Evolutionary conservation across 1,140 invertebrate genomes (phyloP), one percentile per base, ranked within the genome.

Genomic region (Hirudo medicinalis): DNA sequence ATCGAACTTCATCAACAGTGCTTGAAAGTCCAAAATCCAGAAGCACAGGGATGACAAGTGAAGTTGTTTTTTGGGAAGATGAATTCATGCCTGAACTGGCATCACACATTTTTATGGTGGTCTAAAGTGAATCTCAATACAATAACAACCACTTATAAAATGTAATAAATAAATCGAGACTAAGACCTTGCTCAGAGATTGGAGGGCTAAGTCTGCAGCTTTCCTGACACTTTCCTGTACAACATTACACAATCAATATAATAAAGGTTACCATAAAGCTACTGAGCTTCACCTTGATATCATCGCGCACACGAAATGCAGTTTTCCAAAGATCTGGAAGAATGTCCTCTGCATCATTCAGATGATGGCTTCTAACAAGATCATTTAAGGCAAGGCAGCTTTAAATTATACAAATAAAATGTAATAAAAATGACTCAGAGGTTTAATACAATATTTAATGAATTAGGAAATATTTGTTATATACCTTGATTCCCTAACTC

Each of bases 221-320:
- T 87, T 83, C 72, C 92, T 83, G 0, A 92, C 94, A 60, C 82
- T 83, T 76, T 84, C 83, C 81, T 83, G 74, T 54, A 79, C 76
- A 57, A 54, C 29, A 69, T 72, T 54, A 73, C 17, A 66, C 20
- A 27, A 40, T 57, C 20, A 70, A 49, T 27, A 32, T 54, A 53
- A 70, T 20, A 49, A 13, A 49, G 0, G 20, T 22, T 71, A 74
- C 36, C 0, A 57, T 54, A 22, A 25, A 1, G 43, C 1, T 17
- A 49, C 11, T 49, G 9, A 57, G 15, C 67, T 63, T 63, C 25
- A 93, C 91, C 78, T 95, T 93, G 76, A 94, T 90, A 82, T 95
- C 92, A 81, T 95, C 93, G 87, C 92, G 89, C 0, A 95, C 91
- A 49, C 90, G 82, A 77, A 95, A 91, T 49, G 94, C 81, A 78